phyloP scores from a whole-genome alignment of 2,113 vertebrate genomes.

The Gymnorhina tibicen region DNA sequence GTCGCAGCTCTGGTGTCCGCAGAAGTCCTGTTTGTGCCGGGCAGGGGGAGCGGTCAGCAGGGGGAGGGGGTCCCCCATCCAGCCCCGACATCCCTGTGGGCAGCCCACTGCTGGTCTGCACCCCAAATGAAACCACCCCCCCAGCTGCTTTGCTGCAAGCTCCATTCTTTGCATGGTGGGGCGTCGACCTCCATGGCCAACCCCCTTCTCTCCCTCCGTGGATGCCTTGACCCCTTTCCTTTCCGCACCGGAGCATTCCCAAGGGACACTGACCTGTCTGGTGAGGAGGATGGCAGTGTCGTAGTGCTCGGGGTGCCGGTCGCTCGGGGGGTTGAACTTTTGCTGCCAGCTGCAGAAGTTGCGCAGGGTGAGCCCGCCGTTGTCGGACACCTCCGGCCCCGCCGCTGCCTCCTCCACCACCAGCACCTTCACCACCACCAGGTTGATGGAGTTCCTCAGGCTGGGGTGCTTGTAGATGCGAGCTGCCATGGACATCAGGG shows the following conservation, averaged over 20 bases:
- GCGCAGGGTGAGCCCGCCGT: constrained; percentile 84
- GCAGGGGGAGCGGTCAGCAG: not conserved
- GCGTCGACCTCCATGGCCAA: rapidly evolving
- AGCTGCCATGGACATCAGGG: constrained; percentile 86
- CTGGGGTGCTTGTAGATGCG: constrained; percentile 93
- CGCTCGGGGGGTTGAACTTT: constrained; percentile 84
- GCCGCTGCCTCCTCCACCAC: constrained; percentile 79
- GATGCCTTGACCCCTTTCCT: not conserved
- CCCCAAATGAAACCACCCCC: not conserved
- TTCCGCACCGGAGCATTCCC: rapidly evolving
- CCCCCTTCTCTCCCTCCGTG: not conserved
- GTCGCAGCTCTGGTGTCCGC: constrained; percentile 88
- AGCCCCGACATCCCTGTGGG: not conserved
- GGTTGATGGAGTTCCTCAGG: constrained; percentile 86
- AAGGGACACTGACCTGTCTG: constrained; percentile 79
- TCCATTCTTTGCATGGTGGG: rapidly evolving
- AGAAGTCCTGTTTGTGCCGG: constrained; percentile 83
- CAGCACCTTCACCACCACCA: constrained; percentile 92
- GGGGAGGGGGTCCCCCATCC: rapidly evolving
- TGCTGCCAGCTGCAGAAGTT: constrained; percentile 97
- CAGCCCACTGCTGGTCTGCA: not conserved
- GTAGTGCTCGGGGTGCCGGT: constrained; percentile 88
- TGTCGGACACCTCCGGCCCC: constrained; percentile 86
- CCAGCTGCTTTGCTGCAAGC: rapidly evolving
- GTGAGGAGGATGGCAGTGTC: constrained; percentile 95